Evolutionary conservation across 2,888 invertebrate species (phyloP), one percentile per base, ranked within the genome.

Genomic region (Ariolimax columbianus): DNA sequence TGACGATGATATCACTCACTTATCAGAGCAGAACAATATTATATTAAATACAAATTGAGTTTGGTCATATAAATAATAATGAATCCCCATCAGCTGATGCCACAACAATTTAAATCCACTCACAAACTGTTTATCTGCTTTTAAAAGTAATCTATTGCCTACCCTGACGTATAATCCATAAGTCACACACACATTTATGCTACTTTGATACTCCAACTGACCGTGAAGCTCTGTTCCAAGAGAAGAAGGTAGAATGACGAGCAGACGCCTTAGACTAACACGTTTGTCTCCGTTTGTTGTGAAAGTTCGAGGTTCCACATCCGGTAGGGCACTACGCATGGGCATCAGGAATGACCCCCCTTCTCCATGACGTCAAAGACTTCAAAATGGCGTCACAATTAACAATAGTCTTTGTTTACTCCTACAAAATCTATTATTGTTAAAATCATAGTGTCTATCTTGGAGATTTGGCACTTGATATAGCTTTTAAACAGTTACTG

Each of bases 391-490:
- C 83, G 87, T 72, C 80, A 36, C 59, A 51, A 47, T 77, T 26
- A 80, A 26, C 47, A 63, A 59, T 11, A 47, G n/a, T 79, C 63
- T 82, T 85, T 87, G 86, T 87, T 87, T 85, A 87, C 85, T 77
- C 26, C 72, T 40, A 6, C 1, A 38, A 40, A 72, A 26, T 40
- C 17, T 38, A 72, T 26, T 26, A 19, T 38, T 26, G 6, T 40
- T 72, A 40, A 40, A 26, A 23, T 38, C 38, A 26, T 40, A 9
- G 40, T 1, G 72, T 40, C 72, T 26, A 26, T 40, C 36, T 70
- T 14, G 38, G 70, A 40, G 23, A 40, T 11, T 72, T 19, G 4
- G 23, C 26, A 38, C 26, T 40, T 26, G 9, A 3, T 72, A 23
- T 38, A 23, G 7, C 11, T 40, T 72, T 38, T 72, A 40, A 0